A percentile compares a stretch with the other conserved stretches of the same genome.
phyloP scores from a whole-genome alignment of 2,797 vertebrate species.

The Falco biarmicus region DNA sequence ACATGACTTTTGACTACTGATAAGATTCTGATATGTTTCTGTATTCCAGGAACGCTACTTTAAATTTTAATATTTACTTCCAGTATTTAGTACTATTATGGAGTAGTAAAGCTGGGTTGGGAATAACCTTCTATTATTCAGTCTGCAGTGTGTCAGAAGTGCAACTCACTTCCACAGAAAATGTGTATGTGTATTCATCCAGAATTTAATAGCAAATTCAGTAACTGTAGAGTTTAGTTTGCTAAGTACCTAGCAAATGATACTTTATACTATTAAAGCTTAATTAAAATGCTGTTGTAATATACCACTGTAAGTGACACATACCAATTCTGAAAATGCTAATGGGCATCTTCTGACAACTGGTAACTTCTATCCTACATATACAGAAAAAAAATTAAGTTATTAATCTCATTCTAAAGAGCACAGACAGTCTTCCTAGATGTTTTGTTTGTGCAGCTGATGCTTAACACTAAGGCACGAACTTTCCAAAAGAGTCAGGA shows the following conservation, averaged over 20 bases:
- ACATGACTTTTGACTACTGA: not conserved
- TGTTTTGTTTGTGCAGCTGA: not conserved
- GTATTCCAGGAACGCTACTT: conserved; percentile 7
- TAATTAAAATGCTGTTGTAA: not conserved
- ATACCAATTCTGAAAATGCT: not conserved
- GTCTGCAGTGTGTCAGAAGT: not conserved
- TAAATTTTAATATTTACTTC: not conserved
- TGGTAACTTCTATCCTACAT: not conserved
- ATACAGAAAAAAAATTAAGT: not conserved
- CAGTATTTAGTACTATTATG: not conserved
- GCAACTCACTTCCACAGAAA: not conserved
- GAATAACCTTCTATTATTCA: not conserved
- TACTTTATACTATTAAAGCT: not conserved
- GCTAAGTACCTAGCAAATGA: not conserved
- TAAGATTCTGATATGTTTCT: not conserved
- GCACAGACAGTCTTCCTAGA: not conserved
- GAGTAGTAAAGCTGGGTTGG: not conserved
- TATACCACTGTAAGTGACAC: not conserved
- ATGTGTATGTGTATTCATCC: not conserved
- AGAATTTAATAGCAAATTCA: not conserved
- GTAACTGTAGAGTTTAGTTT: not conserved
- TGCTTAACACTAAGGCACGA: not conserved
- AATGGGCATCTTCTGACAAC: not conserved
- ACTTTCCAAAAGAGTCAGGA: conserved; percentile 10
- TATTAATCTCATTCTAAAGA: not conserved